A percentile compares a stretch with the other conserved stretches of the same genome.
phyloP scores from a whole-genome alignment of 1,140 invertebrate genomes.

The Caenorhabditis elegans region WBcel235 BX284604.4:10627501-10628000 shows the following conservation, averaged over 20 bases:
- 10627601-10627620: too few species aligned
- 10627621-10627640: slow-evolving; percentile 7
- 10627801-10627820: too few species aligned
- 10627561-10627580: background rate
- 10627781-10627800: too few species aligned
- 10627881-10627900: too few species aligned
- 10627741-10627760: background rate
- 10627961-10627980: too few species aligned
- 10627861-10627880: too few species aligned
- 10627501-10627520: background rate
- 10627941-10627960: too few species aligned
- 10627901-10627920: too few species aligned
- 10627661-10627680: slow-evolving; percentile 1
- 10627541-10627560: background rate
- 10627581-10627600: background rate
- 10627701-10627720: background rate
- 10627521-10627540: background rate
- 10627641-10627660: background rate
- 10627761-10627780: background rate
- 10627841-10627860: too few species aligned
- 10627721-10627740: background rate
- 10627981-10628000: too few species aligned
- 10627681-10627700: background rate
- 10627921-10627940: too few species aligned
- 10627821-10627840: too few species aligned